Percentiles rank a stretch among this genome's conserved stretches.
These are phyloP conservation scores for Pyrgus malvae DNA, from an alignment of 2,888 invertebrate genomes.

Conservation along the genomic window DNA sequence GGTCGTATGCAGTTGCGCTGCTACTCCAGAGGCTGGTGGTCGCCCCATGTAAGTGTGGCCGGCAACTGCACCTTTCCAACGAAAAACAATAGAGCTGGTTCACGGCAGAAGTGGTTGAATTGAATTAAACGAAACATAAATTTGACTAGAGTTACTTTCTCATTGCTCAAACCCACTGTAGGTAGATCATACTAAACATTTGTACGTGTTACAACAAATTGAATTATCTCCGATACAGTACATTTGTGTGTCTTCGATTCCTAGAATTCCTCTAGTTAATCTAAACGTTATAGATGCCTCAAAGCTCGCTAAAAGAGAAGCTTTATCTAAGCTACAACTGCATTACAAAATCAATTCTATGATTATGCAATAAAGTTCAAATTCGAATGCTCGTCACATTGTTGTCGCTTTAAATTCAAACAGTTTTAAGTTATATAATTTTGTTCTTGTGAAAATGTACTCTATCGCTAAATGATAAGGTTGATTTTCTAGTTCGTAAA, in stretches of 20 bases:
- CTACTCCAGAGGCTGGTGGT: too few species aligned
- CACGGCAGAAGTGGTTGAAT: too few species aligned
- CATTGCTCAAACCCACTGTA: too few species aligned
- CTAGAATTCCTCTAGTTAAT: constrained; percentile 8
- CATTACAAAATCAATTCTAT: not conserved
- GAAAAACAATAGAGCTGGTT: too few species aligned
- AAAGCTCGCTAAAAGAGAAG: constrained; percentile 4
- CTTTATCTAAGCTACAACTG: not conserved
- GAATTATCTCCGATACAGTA: not conserved
- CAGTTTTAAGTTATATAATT: not conserved
- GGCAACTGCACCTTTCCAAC: too few species aligned
- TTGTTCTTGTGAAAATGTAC: not conserved
- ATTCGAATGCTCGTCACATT: not conserved
- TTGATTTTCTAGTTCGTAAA: not conserved
- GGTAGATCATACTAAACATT: not conserved
- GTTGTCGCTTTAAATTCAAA: not conserved
- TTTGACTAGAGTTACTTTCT: too few species aligned
- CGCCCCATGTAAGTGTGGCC: too few species aligned
- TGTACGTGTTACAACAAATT: not conserved
- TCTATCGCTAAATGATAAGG: not conserved
- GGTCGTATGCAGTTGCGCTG: too few species aligned
- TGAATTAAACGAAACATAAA: too few species aligned
- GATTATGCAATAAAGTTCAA: not conserved
- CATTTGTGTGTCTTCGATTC: constrained; percentile 5
- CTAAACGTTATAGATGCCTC: constrained; percentile 15